phyloP scores from a whole-genome alignment of 2,797 vertebrate genomes.

The Anguilla marmorata region DNA sequence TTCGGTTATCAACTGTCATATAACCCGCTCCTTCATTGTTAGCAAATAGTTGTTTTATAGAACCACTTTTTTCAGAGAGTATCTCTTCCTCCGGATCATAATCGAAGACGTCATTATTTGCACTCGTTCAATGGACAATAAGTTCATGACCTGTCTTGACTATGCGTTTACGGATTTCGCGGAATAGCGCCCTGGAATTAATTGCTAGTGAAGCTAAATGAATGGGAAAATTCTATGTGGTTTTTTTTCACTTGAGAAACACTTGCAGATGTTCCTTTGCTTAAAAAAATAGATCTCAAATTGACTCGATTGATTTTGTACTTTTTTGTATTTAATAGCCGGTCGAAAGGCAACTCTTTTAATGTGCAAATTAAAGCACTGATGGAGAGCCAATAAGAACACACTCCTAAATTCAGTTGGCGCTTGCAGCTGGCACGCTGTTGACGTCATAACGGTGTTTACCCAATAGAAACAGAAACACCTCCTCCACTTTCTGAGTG shows the following conservation, averaged over 20 bases:
- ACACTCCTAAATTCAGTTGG: constrained; percentile 47
- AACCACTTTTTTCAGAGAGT: constrained; percentile 17
- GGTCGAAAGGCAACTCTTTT: constrained; percentile 52
- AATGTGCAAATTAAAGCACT: constrained; percentile 60
- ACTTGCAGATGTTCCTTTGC: constrained; percentile 60
- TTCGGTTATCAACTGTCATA: constrained; percentile 12
- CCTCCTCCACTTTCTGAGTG: constrained; percentile 57
- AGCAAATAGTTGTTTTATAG: constrained; percentile 19
- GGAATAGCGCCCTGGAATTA: constrained; percentile 32
- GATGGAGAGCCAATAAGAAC: constrained; percentile 68
- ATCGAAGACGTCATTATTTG: constrained; percentile 35
- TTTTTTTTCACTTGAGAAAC: constrained; percentile 40
- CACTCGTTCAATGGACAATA: constrained; percentile 51
- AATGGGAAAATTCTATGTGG: constrained; percentile 21
- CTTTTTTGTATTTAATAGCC: constrained; percentile 53
- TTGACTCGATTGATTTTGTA: constrained; percentile 51
- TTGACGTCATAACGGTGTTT: constrained; percentile 55
- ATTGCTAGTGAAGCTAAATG: constrained; percentile 37
- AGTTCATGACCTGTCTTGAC: constrained; percentile 56
- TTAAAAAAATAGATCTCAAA: constrained; percentile 59
- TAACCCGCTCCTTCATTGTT: not conserved
- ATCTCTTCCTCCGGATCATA: constrained; percentile 17
- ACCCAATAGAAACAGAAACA: constrained; percentile 64
- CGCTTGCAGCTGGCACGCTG: constrained; percentile 38
- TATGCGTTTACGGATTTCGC: constrained; percentile 57